phyloP scores from a whole-genome alignment of 1,140 invertebrate species.

The Latrodectus geometricus region DNA sequence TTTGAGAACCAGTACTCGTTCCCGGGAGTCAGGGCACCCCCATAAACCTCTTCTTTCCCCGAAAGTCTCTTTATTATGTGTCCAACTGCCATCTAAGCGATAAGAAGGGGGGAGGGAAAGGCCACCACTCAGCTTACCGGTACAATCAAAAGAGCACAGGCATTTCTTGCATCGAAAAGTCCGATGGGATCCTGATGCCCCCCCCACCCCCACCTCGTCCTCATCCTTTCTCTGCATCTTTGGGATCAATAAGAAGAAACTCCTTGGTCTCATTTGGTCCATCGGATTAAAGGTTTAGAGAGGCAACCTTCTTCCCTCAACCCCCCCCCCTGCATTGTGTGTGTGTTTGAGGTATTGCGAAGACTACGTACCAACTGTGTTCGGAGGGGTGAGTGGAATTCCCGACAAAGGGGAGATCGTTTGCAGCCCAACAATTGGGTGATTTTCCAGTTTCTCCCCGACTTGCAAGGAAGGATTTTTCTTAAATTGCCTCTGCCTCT shows the following conservation, averaged over 20 bases:
- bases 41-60: not conserved
- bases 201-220: not conserved
- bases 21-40: not conserved
- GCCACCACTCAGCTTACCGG: not conserved
- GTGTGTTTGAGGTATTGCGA: not conserved
- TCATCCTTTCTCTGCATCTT: not conserved
- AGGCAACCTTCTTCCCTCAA: not conserved
- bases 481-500: constrained; percentile 1
- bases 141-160: constrained; percentile 16
- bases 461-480: not conserved
- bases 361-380: not conserved
- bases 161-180: not conserved
- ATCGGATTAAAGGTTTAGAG: constrained; percentile 26
- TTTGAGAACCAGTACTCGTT: not conserved
- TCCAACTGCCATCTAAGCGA: not conserved
- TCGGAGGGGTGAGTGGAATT: not conserved
- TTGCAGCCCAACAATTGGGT: constrained; percentile 23
- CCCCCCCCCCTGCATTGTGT: not conserved
- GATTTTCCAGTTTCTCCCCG: constrained; percentile 9
- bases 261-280: constrained; percentile 24
- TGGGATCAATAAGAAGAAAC: constrained; percentile 10
- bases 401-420: constrained; percentile 4
- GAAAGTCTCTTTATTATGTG: not conserved
- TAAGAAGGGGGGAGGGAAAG: not conserved
- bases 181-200: not conserved